A percentile compares a stretch with the other conserved stretches of the same genome.
These are phyloP conservation scores for Apostichopus leukothele DNA, from an alignment of 53 echinoderm and acorn worm genomes.

Conservation along the genomic window DNA sequence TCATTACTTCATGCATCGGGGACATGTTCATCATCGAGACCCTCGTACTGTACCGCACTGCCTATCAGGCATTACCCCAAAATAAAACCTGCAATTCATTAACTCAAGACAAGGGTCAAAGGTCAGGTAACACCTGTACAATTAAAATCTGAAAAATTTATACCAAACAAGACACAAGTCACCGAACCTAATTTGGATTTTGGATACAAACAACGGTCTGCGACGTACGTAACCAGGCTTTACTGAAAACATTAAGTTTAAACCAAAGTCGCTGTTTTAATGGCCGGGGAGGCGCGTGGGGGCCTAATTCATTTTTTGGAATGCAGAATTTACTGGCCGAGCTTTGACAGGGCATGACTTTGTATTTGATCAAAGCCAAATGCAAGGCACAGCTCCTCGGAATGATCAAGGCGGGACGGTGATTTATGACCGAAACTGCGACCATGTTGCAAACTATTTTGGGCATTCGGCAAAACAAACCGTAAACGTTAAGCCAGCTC, in stretches of 20 bases:
- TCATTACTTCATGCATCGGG: background rate
- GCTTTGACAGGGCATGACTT: no score
- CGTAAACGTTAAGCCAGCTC: background rate
- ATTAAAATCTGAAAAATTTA: no score
- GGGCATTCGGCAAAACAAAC: background rate
- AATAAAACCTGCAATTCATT: background rate
- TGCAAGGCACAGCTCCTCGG: background rate
- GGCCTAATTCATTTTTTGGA: no score
- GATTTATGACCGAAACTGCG: background rate
- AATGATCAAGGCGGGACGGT: background rate
- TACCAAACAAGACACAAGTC: no score
- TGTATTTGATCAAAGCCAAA: background rate
- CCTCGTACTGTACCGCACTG: background rate
- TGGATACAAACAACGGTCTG: no score
- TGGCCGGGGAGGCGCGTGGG: no score
- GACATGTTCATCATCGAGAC: no score
- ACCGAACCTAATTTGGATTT: no score
- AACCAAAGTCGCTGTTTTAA: no score
- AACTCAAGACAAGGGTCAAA: background rate
- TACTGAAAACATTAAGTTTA: no score
- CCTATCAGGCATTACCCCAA: background rate
- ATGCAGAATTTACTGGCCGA: no score
- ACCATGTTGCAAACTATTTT: background rate
- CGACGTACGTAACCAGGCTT: no score
- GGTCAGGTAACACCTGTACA: background rate